Base-by-base conservation (phyloP, 2,113 vertebrate genomes). In the Ptilorrhoa leucosticta region DNA sequence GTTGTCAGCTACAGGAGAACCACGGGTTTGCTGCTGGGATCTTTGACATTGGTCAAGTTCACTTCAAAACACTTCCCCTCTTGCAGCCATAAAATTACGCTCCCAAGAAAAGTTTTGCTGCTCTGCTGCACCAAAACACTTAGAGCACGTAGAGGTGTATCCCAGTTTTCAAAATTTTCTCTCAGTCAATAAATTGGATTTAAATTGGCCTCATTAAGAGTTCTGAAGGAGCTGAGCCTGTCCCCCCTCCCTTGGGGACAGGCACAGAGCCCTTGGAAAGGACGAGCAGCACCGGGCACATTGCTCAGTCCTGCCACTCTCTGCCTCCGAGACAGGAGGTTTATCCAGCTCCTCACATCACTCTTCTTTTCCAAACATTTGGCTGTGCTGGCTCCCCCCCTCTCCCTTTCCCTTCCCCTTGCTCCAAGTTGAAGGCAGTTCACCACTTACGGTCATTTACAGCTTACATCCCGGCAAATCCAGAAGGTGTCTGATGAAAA, bases 401-500 rank as follows among this genome's bases (percentile, higher is more conserved):
- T n/a, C 57, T 1, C 18, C 44, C 42, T 35, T 60, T 40, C 80
- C 48, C n/a, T 15, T 53, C 53, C 73, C 64, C 66, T 69, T 26
- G 3, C 83, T 83, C 87, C 93, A 93, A 93, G 47, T 97, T 93
- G 2, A 84, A 90, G 85, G 89, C 87, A 93, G 93, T 91, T 81
- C 77, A 35, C 44, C 91, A 95, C 93, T 96, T 96, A 79, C 31
- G 79, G 95, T 97, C 96, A 82, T 81, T 91, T 92, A 96, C 93
- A 87, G 94, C 93, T 94, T 94, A 94, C 91, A 92, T 94, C 95
- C 89, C 87, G 6, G 53, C 63, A 93, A 96, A 94, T 97, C 95
- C 94, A 94, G 82, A 97, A 98, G 98, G 98, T 97, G 98, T 98
- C 97, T 97, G 97, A 97, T 96, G 97, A 98, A 97, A 98, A 96